These are phyloP conservation scores for Ctenomys sociabilis DNA, from an alignment of 2,113 vertebrate genomes.

Conservation along the genomic window DNA sequence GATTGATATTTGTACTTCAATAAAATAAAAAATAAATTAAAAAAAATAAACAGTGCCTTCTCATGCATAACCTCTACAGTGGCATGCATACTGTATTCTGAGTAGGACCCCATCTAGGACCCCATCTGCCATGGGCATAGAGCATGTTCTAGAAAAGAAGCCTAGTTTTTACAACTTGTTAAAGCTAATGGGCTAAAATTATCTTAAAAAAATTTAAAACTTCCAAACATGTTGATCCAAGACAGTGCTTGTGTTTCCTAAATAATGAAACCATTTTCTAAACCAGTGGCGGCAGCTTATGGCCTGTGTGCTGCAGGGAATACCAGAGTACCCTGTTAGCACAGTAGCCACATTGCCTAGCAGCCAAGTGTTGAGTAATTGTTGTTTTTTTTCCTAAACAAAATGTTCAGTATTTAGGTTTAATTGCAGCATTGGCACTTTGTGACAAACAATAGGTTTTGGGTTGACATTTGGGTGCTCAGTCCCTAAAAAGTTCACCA, in stretches of 20 bases:
- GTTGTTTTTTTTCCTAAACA: neutral
- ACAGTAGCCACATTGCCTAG: neutral
- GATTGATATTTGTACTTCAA: no score
- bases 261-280: neutral
- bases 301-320: neutral
- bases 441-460: neutral
- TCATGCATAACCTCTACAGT: fast-evolving
- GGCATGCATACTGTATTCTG: neutral
- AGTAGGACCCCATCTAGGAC: no score
- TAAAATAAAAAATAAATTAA: no score
- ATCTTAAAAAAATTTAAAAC: neutral
- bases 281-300: neutral
- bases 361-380: neutral
- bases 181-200: neutral
- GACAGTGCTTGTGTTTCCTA: neutral
- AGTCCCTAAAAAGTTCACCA: neutral
- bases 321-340: neutral
- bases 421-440: neutral
- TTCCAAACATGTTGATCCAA: neutral
- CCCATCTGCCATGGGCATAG: neutral
- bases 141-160: conserved; percentile 24
- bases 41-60: neutral
- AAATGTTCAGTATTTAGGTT: neutral
- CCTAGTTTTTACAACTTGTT: neutral
- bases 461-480: neutral